Conservation (phyloP, 53 echinoderm and acorn worm species). For the Temnopleurus reevesii region DNA sequence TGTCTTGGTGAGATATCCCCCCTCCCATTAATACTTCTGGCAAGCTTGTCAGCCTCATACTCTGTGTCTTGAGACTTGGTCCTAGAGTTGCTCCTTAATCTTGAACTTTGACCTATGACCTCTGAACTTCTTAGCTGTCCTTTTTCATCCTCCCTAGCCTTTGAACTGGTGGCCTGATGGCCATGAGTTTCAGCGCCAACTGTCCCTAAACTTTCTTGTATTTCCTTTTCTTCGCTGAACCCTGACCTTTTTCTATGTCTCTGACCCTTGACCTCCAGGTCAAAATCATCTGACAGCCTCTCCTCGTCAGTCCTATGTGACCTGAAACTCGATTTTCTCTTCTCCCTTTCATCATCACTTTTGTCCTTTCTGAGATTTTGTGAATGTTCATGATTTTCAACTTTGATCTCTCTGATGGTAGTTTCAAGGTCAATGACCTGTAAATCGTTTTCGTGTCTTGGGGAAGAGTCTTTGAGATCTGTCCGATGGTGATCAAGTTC, state of each 20-base stretch:
- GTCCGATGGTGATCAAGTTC: not conserved
- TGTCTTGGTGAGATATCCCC: not conserved
- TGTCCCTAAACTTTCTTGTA: too few relatives aligned
- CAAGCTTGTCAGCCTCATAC: not conserved
- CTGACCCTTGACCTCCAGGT: not conserved
- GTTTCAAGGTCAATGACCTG: conserved; percentile 30
- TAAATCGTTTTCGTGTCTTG: not conserved
- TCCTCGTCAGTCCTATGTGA: not conserved
- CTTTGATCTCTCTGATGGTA: conserved; percentile 4
- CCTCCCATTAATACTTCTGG: not conserved
- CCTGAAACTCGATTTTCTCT: not conserved
- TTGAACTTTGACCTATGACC: conserved; percentile 21
- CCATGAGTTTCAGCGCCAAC: not conserved
- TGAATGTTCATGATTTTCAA: not conserved
- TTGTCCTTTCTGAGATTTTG: not conserved
- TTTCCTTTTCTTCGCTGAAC: not conserved
- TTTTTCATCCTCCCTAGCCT: not conserved
- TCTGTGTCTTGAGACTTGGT: conserved; percentile 34
- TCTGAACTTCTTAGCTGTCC: not conserved
- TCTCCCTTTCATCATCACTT: not conserved
- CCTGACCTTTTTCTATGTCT: not conserved
- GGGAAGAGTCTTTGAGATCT: conserved; percentile 1
- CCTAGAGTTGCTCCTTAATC: not conserved
- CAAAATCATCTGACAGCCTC: not conserved
- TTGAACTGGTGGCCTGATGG: not conserved